A percentile compares a stretch with the other conserved stretches of the same genome.
phyloP scores from a whole-genome alignment of 53 echinoderm and acorn worm genomes.

The Crossaster papposus region DNA sequence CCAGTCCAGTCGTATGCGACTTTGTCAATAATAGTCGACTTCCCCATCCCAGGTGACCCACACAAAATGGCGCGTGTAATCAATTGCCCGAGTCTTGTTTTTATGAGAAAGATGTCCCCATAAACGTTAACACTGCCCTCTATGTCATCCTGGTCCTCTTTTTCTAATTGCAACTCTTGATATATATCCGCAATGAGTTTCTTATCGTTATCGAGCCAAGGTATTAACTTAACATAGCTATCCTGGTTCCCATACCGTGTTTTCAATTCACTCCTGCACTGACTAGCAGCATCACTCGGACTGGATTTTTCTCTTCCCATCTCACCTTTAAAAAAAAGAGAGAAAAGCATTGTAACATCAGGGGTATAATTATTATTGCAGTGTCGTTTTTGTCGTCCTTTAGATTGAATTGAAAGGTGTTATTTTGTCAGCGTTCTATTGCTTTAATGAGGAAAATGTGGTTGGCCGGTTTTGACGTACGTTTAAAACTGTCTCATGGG shows the following conservation, averaged over 20 bases:
- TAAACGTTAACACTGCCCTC: background rate
- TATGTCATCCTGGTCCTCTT: background rate
- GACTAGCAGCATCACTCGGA: background rate
- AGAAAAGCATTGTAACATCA: background rate
- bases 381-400: background rate
- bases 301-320: background rate
- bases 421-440: too few species aligned
- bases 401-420: too few species aligned
- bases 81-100: background rate
- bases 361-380: background rate
- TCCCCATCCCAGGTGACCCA: conserved; percentile 31
- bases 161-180: conserved; percentile 8
- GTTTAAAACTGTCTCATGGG: too few species aligned
- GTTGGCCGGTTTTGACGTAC: too few species aligned
- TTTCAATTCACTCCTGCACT: conserved; percentile 8
- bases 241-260: background rate
- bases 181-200: conserved; percentile 34
- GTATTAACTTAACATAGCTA: conserved; percentile 32
- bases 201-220: conserved; percentile 23
- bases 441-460: too few species aligned
- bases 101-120: conserved; percentile 10
- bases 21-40: conserved; percentile 46
- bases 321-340: background rate
- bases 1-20: conserved; percentile 47
- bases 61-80: background rate